Percentiles rank a stretch among this genome's conserved stretches.
phyloP scores from a whole-genome alignment of 2,888 invertebrate species.

The Pteria penguin region DNA sequence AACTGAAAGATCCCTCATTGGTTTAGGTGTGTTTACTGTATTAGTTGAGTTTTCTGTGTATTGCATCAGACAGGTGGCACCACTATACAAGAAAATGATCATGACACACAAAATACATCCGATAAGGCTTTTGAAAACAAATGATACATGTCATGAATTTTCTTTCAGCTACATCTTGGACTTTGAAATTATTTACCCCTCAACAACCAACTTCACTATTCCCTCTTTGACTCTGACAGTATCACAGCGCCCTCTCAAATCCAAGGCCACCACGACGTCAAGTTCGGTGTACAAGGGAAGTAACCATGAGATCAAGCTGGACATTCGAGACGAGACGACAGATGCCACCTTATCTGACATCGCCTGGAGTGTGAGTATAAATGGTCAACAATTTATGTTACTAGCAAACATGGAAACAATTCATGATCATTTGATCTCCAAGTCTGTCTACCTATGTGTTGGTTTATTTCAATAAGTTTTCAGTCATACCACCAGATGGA shows the following conservation, averaged over 20 bases:
- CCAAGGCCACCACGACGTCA: slow-evolving; percentile 39
- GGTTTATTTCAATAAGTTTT: no score
- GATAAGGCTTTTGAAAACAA: no score
- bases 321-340: slow-evolving; percentile 50
- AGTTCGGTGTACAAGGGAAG: slow-evolving; percentile 23
- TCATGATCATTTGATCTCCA: no score
- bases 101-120: neutral
- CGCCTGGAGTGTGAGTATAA: slow-evolving; percentile 55
- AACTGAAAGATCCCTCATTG: neutral
- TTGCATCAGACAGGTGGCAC: neutral
- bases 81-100: neutral
- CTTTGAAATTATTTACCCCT: slow-evolving; percentile 62
- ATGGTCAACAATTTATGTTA: neutral
- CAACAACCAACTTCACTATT: slow-evolving; percentile 56
- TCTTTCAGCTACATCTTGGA: slow-evolving; percentile 29
- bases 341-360: slow-evolving; percentile 47
- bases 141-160: neutral
- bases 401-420: no score
- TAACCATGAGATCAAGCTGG: slow-evolving; percentile 43
- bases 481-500: no score
- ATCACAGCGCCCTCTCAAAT: slow-evolving; percentile 47
- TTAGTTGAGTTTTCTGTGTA: neutral
- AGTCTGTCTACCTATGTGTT: no score
- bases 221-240: slow-evolving; percentile 50
- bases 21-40: neutral